Conservation (phyloP, 2,113 vertebrate species). For the Alces alces region DNA sequence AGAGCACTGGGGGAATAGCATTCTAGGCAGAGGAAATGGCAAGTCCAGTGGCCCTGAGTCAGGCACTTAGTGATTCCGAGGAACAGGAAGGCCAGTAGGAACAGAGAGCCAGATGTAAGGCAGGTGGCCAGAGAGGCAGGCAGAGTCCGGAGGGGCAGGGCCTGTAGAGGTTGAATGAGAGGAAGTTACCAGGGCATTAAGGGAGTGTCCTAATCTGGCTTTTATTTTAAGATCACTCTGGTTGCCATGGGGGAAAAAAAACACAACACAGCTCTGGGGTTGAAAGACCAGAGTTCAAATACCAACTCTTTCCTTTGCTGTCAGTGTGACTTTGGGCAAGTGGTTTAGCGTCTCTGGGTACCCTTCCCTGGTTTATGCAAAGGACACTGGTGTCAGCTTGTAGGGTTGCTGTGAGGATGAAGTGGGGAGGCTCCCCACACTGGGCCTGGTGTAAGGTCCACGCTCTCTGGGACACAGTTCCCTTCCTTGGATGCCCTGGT, state of each 20-base stretch:
- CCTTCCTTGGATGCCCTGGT: background rate
- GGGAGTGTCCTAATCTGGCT: background rate
- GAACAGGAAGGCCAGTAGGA: background rate
- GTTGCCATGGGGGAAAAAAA: background rate
- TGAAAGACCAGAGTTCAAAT: background rate
- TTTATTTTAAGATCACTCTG: background rate
- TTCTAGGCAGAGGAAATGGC: background rate
- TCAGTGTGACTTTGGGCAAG: background rate
- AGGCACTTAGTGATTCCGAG: background rate
- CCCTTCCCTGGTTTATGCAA: background rate
- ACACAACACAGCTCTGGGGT: background rate
- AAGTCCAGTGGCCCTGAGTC: background rate
- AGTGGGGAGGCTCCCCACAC: background rate
- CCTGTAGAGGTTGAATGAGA: background rate
- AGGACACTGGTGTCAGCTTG: background rate
- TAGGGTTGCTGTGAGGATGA: background rate
- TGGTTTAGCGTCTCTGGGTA: background rate
- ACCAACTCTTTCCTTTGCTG: background rate
- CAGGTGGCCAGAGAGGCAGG: background rate
- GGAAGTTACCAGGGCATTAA: background rate
- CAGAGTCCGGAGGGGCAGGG: background rate
- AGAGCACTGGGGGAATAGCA: too few relatives aligned
- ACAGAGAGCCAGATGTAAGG: background rate
- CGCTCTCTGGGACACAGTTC: background rate
- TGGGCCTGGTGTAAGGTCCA: background rate